A percentile compares a stretch with the other conserved stretches of the same genome.
These are phyloP conservation scores for Sebastes hubbsi DNA, from an alignment of 2,797 vertebrate species.

Conservation along the genomic window DNA sequence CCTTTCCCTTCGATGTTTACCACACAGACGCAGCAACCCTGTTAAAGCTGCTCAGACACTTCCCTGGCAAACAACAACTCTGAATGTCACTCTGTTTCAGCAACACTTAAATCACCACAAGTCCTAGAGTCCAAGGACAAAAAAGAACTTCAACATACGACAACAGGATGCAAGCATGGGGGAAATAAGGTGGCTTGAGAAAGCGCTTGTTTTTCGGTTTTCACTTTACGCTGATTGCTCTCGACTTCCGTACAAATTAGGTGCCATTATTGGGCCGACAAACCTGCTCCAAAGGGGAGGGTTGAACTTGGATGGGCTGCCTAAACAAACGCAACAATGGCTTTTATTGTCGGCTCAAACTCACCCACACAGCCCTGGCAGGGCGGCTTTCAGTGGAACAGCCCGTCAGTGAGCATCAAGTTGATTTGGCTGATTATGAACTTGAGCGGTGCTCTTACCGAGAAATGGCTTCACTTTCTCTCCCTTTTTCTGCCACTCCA, in stretches of 20 bases:
- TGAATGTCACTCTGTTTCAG: slow-evolving; percentile 50
- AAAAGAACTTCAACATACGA: slow-evolving; percentile 21
- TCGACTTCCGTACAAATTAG: slow-evolving; percentile 71
- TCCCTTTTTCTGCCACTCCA: slow-evolving; percentile 35
- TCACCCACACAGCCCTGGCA: slow-evolving; percentile 68
- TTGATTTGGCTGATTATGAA: slow-evolving; percentile 68
- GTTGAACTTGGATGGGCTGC: slow-evolving; percentile 55
- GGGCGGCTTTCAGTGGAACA: slow-evolving; percentile 50
- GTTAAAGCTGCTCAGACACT: slow-evolving; percentile 44
- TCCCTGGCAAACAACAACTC: slow-evolving; percentile 44
- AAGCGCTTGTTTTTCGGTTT: slow-evolving; percentile 17
- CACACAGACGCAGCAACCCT: neutral
- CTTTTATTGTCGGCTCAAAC: slow-evolving; percentile 72
- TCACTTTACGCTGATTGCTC: slow-evolving; percentile 48
- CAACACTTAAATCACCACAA: slow-evolving; percentile 51
- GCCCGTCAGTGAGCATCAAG: slow-evolving; percentile 65
- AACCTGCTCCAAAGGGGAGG: slow-evolving; percentile 49
- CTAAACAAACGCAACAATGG: slow-evolving; percentile 77
- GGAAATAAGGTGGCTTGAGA: slow-evolving; percentile 33
- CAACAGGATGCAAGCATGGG: slow-evolving; percentile 44
- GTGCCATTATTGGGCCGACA: slow-evolving; percentile 60
- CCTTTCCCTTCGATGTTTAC: neutral
- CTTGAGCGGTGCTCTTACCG: slow-evolving; percentile 41
- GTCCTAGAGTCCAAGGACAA: slow-evolving; percentile 17
- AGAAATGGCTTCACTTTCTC: slow-evolving; percentile 44